Percentiles rank a stretch among this genome's conserved stretches.
Conservation (phyloP, 2,797 vertebrate genomes). For the Lycodopsis pacificus region DNA sequence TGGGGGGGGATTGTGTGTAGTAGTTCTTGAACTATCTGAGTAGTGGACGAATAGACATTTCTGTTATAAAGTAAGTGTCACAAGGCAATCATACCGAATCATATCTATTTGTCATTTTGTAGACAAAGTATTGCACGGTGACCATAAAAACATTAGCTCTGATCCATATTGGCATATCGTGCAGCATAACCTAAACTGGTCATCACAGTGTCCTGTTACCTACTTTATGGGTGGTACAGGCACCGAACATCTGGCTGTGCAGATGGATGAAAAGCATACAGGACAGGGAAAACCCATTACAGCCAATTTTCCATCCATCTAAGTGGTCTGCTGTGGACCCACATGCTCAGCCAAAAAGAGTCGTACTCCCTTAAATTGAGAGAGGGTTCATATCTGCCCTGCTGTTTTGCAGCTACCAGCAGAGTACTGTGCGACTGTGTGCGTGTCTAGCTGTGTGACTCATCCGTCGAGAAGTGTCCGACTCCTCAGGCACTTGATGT, state of each 20-base stretch:
- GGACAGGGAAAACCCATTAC: slow-evolving; percentile 61
- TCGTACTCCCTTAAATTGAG: slow-evolving; percentile 58
- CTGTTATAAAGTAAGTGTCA: background rate
- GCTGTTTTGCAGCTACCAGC: slow-evolving; percentile 36
- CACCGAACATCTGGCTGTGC: slow-evolving; percentile 67
- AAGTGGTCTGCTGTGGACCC: slow-evolving; percentile 39
- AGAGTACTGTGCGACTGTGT: background rate
- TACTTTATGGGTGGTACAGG: slow-evolving; percentile 44
- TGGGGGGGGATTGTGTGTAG: background rate
- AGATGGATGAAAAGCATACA: slow-evolving; percentile 67
- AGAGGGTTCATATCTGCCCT: slow-evolving; percentile 37
- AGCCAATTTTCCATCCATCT: slow-evolving; percentile 49
- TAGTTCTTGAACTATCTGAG: background rate
- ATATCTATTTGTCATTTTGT: background rate
- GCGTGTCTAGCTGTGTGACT: slow-evolving; percentile 32
- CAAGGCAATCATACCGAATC: background rate
- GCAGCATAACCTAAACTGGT: slow-evolving; percentile 28
- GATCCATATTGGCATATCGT: slow-evolving; percentile 51
- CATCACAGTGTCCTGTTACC: slow-evolving; percentile 65
- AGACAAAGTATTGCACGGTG: background rate
- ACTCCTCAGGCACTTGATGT: slow-evolving; percentile 46
- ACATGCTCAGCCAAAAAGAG: slow-evolving; percentile 44
- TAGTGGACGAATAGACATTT: background rate
- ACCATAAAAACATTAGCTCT: slow-evolving; percentile 9
- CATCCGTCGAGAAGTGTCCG: slow-evolving; percentile 60